phyloP scores from a whole-genome alignment of 2,113 vertebrate species.

The Alosa alosa region DNA sequence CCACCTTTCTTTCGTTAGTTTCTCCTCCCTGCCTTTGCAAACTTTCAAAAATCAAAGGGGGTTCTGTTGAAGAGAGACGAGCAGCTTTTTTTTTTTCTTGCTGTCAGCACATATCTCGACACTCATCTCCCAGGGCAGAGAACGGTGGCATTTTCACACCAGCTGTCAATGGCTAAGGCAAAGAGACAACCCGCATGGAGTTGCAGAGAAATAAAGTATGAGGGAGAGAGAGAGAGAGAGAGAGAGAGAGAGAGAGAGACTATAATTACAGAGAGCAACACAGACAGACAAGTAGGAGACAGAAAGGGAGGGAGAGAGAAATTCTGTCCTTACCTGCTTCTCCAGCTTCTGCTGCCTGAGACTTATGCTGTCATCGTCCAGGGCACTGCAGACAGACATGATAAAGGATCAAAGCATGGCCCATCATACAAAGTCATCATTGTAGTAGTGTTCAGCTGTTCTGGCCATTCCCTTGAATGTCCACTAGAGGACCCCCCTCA shows the following conservation, averaged over 20 bases:
- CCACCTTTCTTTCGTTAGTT: not conserved
- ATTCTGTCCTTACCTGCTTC: slow-evolving; percentile 79
- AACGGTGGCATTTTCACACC: not conserved
- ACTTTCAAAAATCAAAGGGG: not conserved
- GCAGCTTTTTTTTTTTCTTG: not conserved
- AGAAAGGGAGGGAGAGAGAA: slow-evolving; percentile 17
- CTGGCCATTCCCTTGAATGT: not conserved
- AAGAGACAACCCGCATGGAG: not conserved
- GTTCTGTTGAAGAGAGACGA: not conserved
- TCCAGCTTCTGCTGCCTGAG: slow-evolving; percentile 90
- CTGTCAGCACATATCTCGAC: not conserved
- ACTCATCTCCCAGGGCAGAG: not conserved
- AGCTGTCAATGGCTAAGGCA: not conserved
- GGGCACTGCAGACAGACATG: slow-evolving; percentile 67
- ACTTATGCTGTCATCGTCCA: slow-evolving; percentile 81
- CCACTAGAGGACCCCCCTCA: not conserved
- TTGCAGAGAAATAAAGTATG: not conserved
- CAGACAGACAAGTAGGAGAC: not conserved
- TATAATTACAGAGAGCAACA: not conserved
- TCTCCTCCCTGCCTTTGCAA: not conserved
- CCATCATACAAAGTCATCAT: not conserved
- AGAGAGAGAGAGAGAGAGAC: not conserved
- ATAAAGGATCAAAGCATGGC: slow-evolving; percentile 13
- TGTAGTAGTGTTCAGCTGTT: slow-evolving; percentile 1
- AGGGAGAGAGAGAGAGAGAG: not conserved